Percentiles rank a stretch among this genome's conserved stretches.
Evolutionary conservation across 2,113 vertebrate species (phyloP).

Genomic region (Saguinus midas): DNA sequence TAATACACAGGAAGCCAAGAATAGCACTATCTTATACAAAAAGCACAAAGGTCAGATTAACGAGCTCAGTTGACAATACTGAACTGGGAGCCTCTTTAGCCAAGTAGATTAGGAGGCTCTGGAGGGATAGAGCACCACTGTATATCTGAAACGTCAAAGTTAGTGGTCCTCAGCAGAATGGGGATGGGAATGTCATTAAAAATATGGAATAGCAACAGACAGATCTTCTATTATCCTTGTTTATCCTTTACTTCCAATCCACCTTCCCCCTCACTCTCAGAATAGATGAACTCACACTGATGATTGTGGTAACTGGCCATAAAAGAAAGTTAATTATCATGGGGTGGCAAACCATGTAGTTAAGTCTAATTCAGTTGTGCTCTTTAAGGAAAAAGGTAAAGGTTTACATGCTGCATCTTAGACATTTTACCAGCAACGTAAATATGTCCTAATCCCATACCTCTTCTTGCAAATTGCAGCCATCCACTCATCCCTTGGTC

Average conservation of each 20-base stretch:
- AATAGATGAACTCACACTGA: background rate
- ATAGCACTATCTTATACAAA: background rate
- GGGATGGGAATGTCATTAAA: background rate
- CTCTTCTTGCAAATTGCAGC: background rate
- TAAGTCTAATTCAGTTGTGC: background rate
- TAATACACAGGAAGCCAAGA: background rate
- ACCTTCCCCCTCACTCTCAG: background rate
- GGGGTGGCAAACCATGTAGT: background rate
- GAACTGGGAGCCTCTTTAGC: background rate
- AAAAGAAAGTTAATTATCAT: background rate
- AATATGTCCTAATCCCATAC: background rate
- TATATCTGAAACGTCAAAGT: background rate
- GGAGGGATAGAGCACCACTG: background rate
- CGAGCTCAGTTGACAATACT: background rate
- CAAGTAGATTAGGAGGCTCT: background rate
- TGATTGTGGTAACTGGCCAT: background rate
- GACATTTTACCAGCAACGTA: background rate
- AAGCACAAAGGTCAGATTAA: background rate
- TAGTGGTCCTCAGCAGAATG: background rate
- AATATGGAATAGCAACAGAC: background rate
- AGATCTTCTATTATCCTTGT: too few relatives aligned
- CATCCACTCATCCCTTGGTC: background rate
- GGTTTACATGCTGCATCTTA: background rate
- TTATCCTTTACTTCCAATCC: background rate
- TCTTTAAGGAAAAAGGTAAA: background rate